phyloP scores from a whole-genome alignment of 2,113 vertebrate genomes.

The Tamias sibiricus region DNA sequence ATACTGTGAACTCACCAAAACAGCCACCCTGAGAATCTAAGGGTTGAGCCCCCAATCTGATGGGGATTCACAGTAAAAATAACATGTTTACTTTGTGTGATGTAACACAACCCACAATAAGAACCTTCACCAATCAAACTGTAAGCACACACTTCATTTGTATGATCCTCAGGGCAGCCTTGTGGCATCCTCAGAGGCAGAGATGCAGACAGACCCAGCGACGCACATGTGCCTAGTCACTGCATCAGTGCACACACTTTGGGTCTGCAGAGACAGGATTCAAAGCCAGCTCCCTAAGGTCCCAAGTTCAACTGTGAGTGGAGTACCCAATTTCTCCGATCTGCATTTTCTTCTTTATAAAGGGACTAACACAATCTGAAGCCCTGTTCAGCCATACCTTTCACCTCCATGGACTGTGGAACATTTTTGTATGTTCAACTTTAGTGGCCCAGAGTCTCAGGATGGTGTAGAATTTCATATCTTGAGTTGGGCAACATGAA shows the following conservation, averaged over 20 bases:
- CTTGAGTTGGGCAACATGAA: neutral
- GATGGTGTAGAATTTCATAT: neutral
- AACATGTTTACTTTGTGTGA: neutral
- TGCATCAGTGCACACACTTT: rapidly evolving
- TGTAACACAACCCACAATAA: neutral
- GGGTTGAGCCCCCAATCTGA: neutral
- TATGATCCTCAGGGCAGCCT: neutral
- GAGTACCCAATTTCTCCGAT: neutral
- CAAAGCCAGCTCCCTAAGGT: neutral
- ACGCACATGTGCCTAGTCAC: neutral
- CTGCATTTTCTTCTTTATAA: neutral
- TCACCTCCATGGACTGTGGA: too few species aligned
- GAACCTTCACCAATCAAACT: neutral
- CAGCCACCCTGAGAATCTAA: neutral
- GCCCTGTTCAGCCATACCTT: too few species aligned
- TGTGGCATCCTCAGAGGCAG: neutral
- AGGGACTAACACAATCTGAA: neutral
- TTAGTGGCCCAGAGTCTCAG: neutral
- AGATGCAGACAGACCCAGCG: neutral
- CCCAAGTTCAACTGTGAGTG: too few species aligned
- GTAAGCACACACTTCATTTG: neutral
- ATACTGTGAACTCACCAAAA: neutral
- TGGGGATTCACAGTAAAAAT: neutral
- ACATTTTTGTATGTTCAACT: neutral
- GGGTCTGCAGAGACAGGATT: neutral